Percentiles rank a stretch among this genome's conserved stretches.
These are phyloP conservation scores for Indicator maculatus DNA, from an alignment of 2,113 vertebrate species.

Conservation along the genomic window DNA sequence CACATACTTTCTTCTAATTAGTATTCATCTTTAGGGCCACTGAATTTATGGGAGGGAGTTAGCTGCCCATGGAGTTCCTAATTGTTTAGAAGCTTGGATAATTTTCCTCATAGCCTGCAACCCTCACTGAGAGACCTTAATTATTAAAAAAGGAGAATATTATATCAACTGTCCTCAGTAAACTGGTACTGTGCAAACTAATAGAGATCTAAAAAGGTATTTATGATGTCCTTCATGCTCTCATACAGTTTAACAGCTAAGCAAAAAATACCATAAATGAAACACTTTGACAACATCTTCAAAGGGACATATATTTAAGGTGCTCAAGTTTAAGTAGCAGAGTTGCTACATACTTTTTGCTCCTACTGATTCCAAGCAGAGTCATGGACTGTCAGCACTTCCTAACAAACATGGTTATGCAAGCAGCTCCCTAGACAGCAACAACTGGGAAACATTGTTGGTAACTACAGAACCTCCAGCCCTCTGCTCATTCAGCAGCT, in stretches of 20 bases:
- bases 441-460: background rate
- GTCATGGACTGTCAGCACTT: background rate
- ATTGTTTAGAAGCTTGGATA: slow-evolving; percentile 9
- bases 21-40: slow-evolving; percentile 12
- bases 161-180: background rate
- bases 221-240: background rate
- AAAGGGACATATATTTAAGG: background rate
- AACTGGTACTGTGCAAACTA: background rate
- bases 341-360: background rate
- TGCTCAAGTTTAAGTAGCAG: background rate
- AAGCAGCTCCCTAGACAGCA: background rate
- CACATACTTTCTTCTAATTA: slow-evolving; percentile 34
- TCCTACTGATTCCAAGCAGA: background rate
- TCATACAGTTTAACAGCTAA: background rate
- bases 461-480: background rate
- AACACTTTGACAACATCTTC: background rate
- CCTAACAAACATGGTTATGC: background rate
- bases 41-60: slow-evolving; percentile 6
- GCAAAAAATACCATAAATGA: background rate
- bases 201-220: background rate
- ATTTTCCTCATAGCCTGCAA: background rate
- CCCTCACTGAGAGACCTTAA: background rate
- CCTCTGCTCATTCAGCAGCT: background rate
- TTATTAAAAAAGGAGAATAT: background rate
- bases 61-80: background rate